Conservation (phyloP, 1,140 invertebrate genomes). For the Bombus superbus region DNA sequence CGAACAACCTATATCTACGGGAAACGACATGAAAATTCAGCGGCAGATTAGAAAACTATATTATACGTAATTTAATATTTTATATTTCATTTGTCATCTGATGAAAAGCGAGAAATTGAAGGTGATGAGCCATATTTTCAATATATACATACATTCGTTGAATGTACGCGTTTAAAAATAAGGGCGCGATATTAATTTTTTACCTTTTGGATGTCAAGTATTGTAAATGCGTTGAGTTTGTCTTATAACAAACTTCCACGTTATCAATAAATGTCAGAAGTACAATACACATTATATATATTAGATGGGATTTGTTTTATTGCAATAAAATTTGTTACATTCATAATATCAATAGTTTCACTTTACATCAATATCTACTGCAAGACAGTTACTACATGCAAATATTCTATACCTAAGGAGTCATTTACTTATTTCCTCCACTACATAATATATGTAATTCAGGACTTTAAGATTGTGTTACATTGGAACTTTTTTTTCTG, state of each 20-base stretch:
- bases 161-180: background rate
- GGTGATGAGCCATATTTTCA: background rate
- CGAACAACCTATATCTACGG: background rate
- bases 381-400: background rate
- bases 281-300: constrained; percentile 17
- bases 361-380: background rate
- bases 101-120: background rate
- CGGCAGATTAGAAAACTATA: background rate
- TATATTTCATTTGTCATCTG: background rate
- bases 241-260: background rate
- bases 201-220: background rate
- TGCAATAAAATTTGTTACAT: constrained; percentile 28
- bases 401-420: background rate
- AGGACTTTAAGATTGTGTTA: background rate
- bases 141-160: background rate
- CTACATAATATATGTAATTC: constrained; percentile 11
- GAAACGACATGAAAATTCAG: background rate
- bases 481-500: constrained; percentile 41
- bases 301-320: constrained; percentile 8
- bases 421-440: background rate
- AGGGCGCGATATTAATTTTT: background rate
- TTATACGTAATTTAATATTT: background rate
- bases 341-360: background rate
- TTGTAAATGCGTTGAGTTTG: background rate
- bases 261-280: background rate